These are phyloP conservation scores for Meda fulgida DNA, from an alignment of 2,797 vertebrate genomes.

Conservation along the genomic window DNA sequence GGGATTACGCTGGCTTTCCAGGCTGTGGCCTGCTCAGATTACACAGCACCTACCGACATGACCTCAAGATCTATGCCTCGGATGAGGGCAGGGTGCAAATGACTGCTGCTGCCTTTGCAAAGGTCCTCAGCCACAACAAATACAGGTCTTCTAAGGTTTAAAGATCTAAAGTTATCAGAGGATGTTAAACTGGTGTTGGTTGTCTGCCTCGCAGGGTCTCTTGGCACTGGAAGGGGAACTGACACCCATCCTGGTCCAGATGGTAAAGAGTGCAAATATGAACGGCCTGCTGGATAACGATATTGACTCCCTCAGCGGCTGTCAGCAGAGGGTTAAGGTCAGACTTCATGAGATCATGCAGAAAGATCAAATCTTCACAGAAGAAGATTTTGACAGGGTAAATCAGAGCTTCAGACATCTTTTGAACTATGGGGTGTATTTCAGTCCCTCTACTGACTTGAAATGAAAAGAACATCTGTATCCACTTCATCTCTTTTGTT, in stretches of 20 bases:
- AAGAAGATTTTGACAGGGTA: slow-evolving; percentile 92
- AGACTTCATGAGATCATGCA: slow-evolving; percentile 94
- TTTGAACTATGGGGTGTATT: background rate
- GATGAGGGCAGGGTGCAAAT: slow-evolving; percentile 98
- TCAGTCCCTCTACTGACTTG: background rate
- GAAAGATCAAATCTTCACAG: slow-evolving; percentile 86
- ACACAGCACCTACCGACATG: slow-evolving; percentile 97
- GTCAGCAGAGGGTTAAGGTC: slow-evolving; percentile 95
- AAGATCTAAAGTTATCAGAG: slow-evolving; percentile 14
- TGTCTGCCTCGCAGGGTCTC: slow-evolving; percentile 82
- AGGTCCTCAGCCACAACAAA: slow-evolving; percentile 75
- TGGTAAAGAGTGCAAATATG: slow-evolving; percentile 99
- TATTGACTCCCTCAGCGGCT: slow-evolving; percentile 93
- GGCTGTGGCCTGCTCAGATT: slow-evolving; percentile 94
- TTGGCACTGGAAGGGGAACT: slow-evolving; percentile 96
- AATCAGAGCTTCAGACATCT: background rate
- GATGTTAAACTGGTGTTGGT: slow-evolving; percentile 15
- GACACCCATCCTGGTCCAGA: slow-evolving; percentile 98
- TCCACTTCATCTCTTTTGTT: slow-evolving; percentile 27
- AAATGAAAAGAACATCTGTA: slow-evolving; percentile 35
- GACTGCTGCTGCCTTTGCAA: slow-evolving; percentile 98
- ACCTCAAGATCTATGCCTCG: slow-evolving; percentile 98
- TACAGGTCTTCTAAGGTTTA: background rate
- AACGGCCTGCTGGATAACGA: slow-evolving; percentile 97
- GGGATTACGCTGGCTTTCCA: slow-evolving; percentile 97